Conservation (phyloP, 2,888 invertebrate species). For the Zygaena filipendulae region DNA sequence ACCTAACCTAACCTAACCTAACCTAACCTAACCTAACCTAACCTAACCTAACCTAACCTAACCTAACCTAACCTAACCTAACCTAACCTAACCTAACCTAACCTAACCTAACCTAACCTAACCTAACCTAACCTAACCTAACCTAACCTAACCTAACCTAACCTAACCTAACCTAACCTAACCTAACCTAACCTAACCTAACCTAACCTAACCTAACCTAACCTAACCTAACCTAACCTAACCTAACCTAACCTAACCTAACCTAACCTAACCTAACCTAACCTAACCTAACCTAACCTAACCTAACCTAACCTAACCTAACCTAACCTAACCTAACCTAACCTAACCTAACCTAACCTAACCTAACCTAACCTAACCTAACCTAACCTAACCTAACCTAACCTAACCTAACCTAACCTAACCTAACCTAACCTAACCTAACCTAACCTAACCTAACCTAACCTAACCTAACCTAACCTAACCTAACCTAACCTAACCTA, state of each 20-base stretch:
- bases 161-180: slow-evolving; percentile 9
- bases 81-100: slow-evolving; percentile 11
- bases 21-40: slow-evolving; percentile 18
- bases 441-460: slow-evolving; percentile 13
- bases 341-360: slow-evolving; percentile 10
- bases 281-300: slow-evolving; percentile 13
- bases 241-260: slow-evolving; percentile 17
- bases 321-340: slow-evolving; percentile 9
- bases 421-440: slow-evolving; percentile 14
- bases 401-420: slow-evolving; percentile 17
- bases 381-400: slow-evolving; percentile 17
- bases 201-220: slow-evolving; percentile 13
- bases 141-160: slow-evolving; percentile 11
- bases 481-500: slow-evolving; percentile 8
- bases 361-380: slow-evolving; percentile 15
- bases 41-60: slow-evolving; percentile 15
- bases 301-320: slow-evolving; percentile 12
- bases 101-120: slow-evolving; percentile 9
- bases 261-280: slow-evolving; percentile 14
- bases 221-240: slow-evolving; percentile 13
- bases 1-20: slow-evolving; percentile 12
- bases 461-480: slow-evolving; percentile 12
- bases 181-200: slow-evolving; percentile 9
- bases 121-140: slow-evolving; percentile 9
- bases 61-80: slow-evolving; percentile 14